Evolutionary conservation across 2,888 invertebrate species (phyloP), one percentile per base, ranked within the genome.

Genomic region (Orchestes rusci): DNA sequence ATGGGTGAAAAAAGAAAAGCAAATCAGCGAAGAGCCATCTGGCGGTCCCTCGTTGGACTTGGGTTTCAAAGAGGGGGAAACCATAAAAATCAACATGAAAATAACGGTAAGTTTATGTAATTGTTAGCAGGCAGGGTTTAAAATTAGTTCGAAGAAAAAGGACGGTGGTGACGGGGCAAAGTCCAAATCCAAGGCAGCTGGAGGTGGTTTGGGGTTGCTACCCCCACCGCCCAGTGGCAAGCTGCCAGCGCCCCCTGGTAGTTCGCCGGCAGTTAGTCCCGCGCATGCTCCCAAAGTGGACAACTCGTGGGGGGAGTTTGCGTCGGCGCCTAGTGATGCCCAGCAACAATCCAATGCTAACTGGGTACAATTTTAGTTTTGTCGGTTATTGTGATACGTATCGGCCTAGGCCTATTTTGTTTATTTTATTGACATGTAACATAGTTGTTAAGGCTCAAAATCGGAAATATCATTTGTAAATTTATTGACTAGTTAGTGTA

Each of bases 41-140:
- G 80, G 79, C 48, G 80, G 79, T 48, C 86, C 84, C 52, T 84
- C 91, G 58, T 72, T 99, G 30, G 96, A 99, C 74, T 76, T 99
- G 41, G 88, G 95, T 36, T 97, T 99, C 67, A 99, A 99, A 65
- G 97, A 97, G 63, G 99, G 99, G 15, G 94, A 99, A 74, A 99
- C 97, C 1, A 99, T 99, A 55, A 97, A 94, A 73, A 95, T 99
- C 49, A 99, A 96, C 65, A 92, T 99, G 87, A 90, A 92, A 72
- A 92, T 93, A 54, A 89, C 91, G 53, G 91, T 91, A 73, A 68
- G 73, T 42, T 10, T n/a, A n/a, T n/a, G n/a, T n/a, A n/a, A n/a
- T n/a, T n/a, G n/a, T n/a, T n/a, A n/a, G n/a, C n/a, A n/a, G n/a
- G n/a, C n/a, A n/a, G n/a, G n/a, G n/a, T n/a, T n/a, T n/a, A n/a